Evolutionary conservation across 92 coral and sea anemone genomes (phyloP).

Genomic region (Zoanthus sociatus): DNA sequence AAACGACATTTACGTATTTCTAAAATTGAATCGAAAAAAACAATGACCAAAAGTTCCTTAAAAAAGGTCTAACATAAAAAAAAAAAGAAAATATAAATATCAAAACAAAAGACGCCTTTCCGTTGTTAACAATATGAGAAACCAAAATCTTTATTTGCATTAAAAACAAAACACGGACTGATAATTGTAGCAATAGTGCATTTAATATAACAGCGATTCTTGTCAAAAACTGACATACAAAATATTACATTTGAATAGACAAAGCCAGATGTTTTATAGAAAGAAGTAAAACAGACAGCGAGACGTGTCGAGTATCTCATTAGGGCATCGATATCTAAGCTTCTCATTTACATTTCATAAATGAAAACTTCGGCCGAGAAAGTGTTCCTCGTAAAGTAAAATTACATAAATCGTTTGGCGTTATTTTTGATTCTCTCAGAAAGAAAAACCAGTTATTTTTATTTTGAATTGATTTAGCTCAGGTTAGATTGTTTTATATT

Average conservation of each 20-base stretch:
- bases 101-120: background rate
- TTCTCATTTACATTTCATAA: slow-evolving; percentile 29
- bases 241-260: background rate
- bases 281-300: slow-evolving; percentile 18
- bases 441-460: background rate
- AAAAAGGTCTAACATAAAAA: background rate
- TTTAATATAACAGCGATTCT: background rate
- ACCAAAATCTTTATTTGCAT: background rate
- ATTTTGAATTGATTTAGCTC: background rate
- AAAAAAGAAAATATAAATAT: background rate
- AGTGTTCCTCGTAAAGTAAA: background rate
- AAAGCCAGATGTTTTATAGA: slow-evolving; percentile 25
- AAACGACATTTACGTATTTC: no score
- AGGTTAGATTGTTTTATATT: background rate
- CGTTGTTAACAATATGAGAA: slow-evolving; percentile 6
- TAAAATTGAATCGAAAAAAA: no score
- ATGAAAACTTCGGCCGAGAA: background rate
- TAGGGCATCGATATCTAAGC: slow-evolving; percentile 6
- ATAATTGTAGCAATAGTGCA: background rate
- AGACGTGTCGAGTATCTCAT: slow-evolving; percentile 17
- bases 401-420: background rate
- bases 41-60: no score
- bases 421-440: background rate
- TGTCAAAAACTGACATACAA: background rate
- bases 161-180: background rate